phyloP scores from a whole-genome alignment of 2,888 invertebrate species.

The Drosophila paramelanica region DNA sequence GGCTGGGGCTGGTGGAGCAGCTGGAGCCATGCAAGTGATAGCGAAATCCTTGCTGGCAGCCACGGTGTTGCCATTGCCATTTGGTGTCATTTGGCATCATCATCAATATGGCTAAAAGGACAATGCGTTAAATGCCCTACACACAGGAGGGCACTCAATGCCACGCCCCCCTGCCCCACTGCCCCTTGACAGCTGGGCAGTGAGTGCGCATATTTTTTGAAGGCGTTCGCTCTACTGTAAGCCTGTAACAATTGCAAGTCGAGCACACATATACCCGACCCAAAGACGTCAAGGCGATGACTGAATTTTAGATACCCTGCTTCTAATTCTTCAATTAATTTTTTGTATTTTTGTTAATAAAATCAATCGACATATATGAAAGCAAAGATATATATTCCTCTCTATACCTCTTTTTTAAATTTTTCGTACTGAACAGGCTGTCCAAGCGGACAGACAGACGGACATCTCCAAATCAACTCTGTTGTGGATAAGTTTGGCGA shows the following conservation, averaged over 20 bases:
- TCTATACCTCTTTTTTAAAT: neutral
- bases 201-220: constrained; percentile 77
- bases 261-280: constrained; percentile 5
- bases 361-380: no score
- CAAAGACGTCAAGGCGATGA: neutral
- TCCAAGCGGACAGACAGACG: no score
- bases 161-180: neutral
- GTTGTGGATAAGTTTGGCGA: no score
- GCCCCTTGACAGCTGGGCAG: constrained; percentile 67
- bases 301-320: neutral
- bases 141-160: constrained; percentile 27
- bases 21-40: constrained; percentile 68
- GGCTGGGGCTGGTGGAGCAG: constrained; percentile 6
- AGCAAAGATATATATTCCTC: no score
- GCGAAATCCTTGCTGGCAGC: constrained; percentile 76
- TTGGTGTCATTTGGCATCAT: constrained; percentile 80
- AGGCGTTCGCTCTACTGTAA: constrained; percentile 8
- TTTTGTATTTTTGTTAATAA: no score
- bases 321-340: no score
- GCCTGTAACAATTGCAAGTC: constrained; percentile 57
- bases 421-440: neutral
- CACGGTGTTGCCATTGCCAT: constrained; percentile 78
- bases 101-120: constrained; percentile 82
- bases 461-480: neutral
- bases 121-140: constrained; percentile 81